Percentiles rank a stretch among this genome's conserved stretches.
Evolutionary conservation across 1,140 invertebrate species (phyloP).

Genomic region (Anastatus disparis): DNA sequence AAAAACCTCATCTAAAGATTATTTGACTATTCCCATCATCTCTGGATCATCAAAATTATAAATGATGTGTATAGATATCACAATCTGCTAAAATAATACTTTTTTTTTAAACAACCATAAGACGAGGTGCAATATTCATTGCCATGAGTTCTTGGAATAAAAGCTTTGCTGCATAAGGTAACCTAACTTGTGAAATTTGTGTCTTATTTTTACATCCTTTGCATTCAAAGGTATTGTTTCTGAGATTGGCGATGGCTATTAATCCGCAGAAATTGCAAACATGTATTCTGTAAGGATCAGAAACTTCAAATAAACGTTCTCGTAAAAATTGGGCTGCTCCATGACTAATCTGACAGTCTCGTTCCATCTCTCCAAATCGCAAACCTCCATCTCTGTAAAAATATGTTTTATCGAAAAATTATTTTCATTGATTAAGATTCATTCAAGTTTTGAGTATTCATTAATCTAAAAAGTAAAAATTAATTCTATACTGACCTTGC

Average conservation of each 20-base stretch:
- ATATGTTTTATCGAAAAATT: neutral
- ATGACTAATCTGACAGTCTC: constrained; percentile 53
- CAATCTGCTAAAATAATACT: no score
- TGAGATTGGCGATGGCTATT: constrained; percentile 52
- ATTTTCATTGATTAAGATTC: no score
- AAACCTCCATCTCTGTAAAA: constrained; percentile 50
- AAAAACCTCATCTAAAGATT: constrained; percentile 98
- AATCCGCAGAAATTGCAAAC: constrained; percentile 51
- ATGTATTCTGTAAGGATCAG: constrained; percentile 50
- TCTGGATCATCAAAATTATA: constrained; percentile 99
- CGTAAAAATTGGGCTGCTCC: constrained; percentile 50
- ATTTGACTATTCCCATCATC: constrained; percentile 99
- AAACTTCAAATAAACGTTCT: constrained; percentile 51
- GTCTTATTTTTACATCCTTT: constrained; percentile 52
- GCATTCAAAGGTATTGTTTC: constrained; percentile 49
- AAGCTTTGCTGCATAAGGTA: constrained; percentile 52
- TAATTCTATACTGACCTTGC: constrained; percentile 43
- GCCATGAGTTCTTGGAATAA: constrained; percentile 52
- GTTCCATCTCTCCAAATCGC: constrained; percentile 54
- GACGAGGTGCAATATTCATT: constrained; percentile 53
- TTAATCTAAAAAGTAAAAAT: no score
- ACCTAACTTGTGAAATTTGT: constrained; percentile 49
- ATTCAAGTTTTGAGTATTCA: no score
- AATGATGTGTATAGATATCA: constrained; percentile 98
- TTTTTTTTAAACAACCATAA: constrained; percentile 46